Evolutionary conservation across 2,113 vertebrate genomes (phyloP).

Genomic region (Corvus cornix): DNA sequence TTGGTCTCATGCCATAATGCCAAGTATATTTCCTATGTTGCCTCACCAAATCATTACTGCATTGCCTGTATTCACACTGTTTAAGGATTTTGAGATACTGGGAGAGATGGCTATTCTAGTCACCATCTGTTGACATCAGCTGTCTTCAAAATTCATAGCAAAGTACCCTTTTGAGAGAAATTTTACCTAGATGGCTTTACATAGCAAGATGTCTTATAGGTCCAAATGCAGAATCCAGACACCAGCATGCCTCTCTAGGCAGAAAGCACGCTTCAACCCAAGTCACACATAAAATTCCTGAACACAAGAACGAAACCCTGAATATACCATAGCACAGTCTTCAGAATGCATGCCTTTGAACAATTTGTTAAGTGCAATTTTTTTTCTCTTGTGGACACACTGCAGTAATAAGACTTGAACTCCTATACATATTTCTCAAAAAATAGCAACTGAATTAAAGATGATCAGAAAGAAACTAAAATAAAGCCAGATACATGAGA

Average conservation of each 20-base stretch:
- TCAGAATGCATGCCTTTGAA: background rate
- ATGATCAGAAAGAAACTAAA: background rate
- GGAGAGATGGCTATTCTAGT: background rate
- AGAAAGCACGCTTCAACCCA: background rate
- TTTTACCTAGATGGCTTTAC: background rate
- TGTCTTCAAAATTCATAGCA: slow-evolving; percentile 28
- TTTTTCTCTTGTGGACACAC: background rate
- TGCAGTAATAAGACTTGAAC: background rate
- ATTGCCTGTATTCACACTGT: background rate
- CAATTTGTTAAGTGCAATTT: background rate
- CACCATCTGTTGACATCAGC: slow-evolving; percentile 16
- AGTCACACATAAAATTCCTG: background rate
- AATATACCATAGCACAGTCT: background rate
- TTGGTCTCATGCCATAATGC: background rate
- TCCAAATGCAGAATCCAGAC: background rate
- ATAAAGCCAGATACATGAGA: background rate
- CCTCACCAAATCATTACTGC: background rate
- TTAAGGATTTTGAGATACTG: background rate
- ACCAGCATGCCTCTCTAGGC: background rate
- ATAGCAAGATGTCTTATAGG: background rate
- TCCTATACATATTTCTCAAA: background rate
- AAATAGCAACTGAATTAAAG: background rate
- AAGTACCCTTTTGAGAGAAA: slow-evolving; percentile 5
- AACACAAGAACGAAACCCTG: background rate
- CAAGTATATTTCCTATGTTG: background rate